These are phyloP conservation scores for Microcebus lehilahytsara DNA, from an alignment of 2,113 vertebrate genomes.

Conservation along the genomic window DNA sequence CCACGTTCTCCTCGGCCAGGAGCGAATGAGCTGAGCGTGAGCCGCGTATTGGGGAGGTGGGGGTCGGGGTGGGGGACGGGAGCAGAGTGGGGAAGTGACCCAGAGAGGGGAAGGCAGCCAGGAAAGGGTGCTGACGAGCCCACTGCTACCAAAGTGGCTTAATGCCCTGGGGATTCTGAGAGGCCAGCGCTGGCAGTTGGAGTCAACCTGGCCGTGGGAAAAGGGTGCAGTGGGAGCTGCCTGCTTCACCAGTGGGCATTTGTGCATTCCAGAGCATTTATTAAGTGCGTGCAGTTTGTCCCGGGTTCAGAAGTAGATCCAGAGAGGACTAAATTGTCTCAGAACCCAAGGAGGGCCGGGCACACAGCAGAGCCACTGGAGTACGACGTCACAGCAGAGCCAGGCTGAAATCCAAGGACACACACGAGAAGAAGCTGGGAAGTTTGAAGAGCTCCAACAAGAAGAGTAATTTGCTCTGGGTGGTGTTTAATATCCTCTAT, in stretches of 20 bases:
- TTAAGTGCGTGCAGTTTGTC: not conserved
- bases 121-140: not conserved
- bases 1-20: not conserved
- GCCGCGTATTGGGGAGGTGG: not conserved
- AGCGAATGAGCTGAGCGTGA: not conserved
- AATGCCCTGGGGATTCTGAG: not conserved
- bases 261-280: not conserved
- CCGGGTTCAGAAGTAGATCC: not conserved
- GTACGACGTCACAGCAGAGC: not conserved
- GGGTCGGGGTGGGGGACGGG: not conserved
- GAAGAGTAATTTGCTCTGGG: not conserved
- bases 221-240: accelerated
- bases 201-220: accelerated
- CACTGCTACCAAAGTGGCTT: too few relatives aligned
- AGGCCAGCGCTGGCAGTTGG: too few relatives aligned
- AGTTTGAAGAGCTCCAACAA: too few relatives aligned
- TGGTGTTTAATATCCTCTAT: not conserved
- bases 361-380: not conserved
- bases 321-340: not conserved
- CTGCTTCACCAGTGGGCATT: accelerated
- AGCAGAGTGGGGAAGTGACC: not conserved
- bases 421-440: not conserved
- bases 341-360: not conserved
- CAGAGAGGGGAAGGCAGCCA: not conserved
- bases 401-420: not conserved